phyloP scores from a whole-genome alignment of 2,113 vertebrate species.

The Craseonycteris thonglongyai region DNA sequence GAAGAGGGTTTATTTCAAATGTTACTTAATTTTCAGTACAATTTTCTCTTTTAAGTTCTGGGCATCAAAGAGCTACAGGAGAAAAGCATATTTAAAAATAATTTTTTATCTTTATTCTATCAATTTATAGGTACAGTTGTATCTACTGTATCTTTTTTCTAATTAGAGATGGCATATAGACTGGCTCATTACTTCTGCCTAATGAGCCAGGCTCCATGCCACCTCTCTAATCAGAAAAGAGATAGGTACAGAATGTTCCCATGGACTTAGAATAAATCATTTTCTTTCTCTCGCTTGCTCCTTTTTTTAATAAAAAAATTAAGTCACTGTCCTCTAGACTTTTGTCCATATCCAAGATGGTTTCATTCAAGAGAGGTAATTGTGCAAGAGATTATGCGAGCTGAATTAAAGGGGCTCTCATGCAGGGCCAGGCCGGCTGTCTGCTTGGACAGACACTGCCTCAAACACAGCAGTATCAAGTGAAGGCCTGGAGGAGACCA shows the following conservation, averaged over 20 bases:
- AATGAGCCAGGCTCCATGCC: slow-evolving; percentile 82
- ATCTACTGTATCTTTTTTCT: slow-evolving; percentile 84
- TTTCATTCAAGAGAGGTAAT: slow-evolving; percentile 75
- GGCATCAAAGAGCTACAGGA: slow-evolving; percentile 9
- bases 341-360: slow-evolving; percentile 75
- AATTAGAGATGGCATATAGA: slow-evolving; percentile 85
- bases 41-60: slow-evolving; percentile 31
- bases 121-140: slow-evolving; percentile 79
- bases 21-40: not conserved
- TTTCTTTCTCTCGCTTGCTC: slow-evolving; percentile 42
- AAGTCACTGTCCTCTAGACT: slow-evolving; percentile 72
- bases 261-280: slow-evolving; percentile 84
- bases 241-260: slow-evolving; percentile 83
- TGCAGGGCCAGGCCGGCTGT: slow-evolving; percentile 29
- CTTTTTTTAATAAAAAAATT: slow-evolving; percentile 76
- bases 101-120: slow-evolving; percentile 77
- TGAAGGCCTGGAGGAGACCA: not conserved
- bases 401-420: slow-evolving; percentile 62
- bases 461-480: not conserved
- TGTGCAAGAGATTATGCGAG: slow-evolving; percentile 58
- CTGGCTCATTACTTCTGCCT: slow-evolving; percentile 87
- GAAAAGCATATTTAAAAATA: slow-evolving; percentile 63
- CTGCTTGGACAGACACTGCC: not conserved
- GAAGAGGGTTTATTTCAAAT: slow-evolving; percentile 47
- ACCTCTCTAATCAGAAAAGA: slow-evolving; percentile 87